These are phyloP conservation scores for Amphimallon solstitiale DNA, from an alignment of 2,888 invertebrate species.

Conservation along the genomic window DNA sequence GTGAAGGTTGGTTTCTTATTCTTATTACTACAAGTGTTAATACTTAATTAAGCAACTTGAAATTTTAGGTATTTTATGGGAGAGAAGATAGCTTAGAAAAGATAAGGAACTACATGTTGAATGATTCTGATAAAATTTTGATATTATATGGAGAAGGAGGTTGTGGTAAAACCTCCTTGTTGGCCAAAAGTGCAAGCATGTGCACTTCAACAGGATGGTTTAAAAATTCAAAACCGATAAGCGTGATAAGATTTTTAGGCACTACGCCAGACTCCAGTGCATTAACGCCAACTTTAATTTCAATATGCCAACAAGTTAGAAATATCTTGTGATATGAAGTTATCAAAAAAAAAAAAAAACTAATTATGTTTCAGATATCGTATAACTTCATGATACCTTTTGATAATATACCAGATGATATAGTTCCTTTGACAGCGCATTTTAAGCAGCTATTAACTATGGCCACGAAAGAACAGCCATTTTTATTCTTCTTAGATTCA, in stretches of 20 bases:
- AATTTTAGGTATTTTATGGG: constrained; percentile 84
- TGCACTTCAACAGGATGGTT: constrained; percentile 78
- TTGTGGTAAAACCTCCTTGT: constrained; percentile 95
- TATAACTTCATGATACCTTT: constrained; percentile 92
- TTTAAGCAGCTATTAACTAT: constrained; percentile 92
- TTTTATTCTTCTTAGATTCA: constrained; percentile 93
- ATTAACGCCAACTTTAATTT: constrained; percentile 91
- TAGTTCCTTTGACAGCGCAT: constrained; percentile 94
- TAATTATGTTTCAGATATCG: constrained; percentile 78
- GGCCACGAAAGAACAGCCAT: constrained; percentile 84
- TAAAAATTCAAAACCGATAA: constrained; percentile 79
- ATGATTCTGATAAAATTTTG: constrained; percentile 86
- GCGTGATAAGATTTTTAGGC: constrained; percentile 91
- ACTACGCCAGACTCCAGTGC: constrained; percentile 98
- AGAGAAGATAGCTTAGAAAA: constrained; percentile 85
- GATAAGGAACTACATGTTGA: constrained; percentile 85
- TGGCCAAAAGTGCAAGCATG: constrained; percentile 91
- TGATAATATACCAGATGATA: constrained; percentile 94
- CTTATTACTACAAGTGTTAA: background rate
- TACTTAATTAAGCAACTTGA: background rate
- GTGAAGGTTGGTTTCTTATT: constrained; percentile 71
- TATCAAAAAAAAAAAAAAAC: background rate
- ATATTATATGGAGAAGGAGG: constrained; percentile 96
- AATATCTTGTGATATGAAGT: background rate
- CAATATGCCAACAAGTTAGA: constrained; percentile 91